Conservation (phyloP, 2,113 vertebrate species). For the Boulengerochromis microlepis region DNA sequence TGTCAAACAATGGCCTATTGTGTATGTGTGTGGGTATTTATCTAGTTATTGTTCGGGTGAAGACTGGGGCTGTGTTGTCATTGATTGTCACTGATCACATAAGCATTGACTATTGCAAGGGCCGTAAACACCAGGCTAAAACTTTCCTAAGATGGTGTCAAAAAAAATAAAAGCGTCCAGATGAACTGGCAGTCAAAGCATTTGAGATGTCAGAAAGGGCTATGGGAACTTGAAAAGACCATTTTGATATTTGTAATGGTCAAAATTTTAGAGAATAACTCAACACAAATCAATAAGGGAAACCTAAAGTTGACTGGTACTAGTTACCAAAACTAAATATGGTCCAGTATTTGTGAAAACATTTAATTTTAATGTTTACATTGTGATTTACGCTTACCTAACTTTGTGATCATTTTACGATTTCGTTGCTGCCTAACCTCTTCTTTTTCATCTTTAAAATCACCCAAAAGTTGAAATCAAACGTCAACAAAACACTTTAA, state of each 20-base stretch:
- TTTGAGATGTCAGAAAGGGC: neutral
- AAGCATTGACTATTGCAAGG: neutral
- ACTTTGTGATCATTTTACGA: neutral
- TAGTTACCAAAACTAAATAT: neutral
- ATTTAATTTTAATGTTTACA: neutral
- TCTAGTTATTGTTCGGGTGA: neutral
- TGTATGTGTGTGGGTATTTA: neutral
- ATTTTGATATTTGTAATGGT: neutral
- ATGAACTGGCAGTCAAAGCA: neutral
- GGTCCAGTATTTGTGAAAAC: neutral
- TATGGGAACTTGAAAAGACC: neutral
- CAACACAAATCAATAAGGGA: neutral
- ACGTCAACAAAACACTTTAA: neutral
- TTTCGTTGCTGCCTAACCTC: too few species aligned
- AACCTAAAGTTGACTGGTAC: neutral
- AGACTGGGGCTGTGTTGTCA: neutral
- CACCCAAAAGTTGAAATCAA: neutral
- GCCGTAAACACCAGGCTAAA: neutral
- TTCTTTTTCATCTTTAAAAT: neutral
- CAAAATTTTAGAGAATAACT: neutral
- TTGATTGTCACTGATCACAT: neutral
- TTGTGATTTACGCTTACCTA: neutral
- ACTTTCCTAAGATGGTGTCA: neutral
- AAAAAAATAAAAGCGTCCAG: neutral
- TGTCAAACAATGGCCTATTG: neutral